Percentiles rank a stretch among this genome's conserved stretches.
Conservation (phyloP, 2,113 vertebrate species). For the Nannospalax galili region DNA sequence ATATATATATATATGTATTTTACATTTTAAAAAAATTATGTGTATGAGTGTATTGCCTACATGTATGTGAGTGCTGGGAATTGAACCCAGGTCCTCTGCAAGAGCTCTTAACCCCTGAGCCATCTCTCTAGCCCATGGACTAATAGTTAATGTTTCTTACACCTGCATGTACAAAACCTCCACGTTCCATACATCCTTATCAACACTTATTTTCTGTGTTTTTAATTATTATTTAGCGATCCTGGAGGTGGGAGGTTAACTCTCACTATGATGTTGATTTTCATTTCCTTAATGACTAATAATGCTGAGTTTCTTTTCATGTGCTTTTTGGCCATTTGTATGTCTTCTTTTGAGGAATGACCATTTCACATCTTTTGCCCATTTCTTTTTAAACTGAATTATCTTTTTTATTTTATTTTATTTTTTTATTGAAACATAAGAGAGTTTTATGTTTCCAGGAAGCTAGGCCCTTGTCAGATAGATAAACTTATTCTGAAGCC, state of each 20-base stretch:
- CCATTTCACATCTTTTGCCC: not conserved
- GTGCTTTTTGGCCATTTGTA: not conserved
- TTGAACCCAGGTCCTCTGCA: too few species aligned
- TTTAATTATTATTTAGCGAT: not conserved
- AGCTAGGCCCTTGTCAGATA: not conserved
- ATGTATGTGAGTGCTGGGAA: too few species aligned
- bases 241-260: not conserved
- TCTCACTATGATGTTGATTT: not conserved
- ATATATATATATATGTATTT: too few species aligned
- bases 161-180: not conserved
- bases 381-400: not conserved
- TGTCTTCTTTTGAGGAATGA: not conserved
- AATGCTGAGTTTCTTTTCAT: not conserved
- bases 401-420: not conserved
- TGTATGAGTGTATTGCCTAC: too few species aligned
- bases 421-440: not conserved
- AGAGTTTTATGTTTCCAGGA: not conserved
- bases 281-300: not conserved
- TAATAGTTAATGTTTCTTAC: too few species aligned
- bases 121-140: too few species aligned
- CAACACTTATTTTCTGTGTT: not conserved
- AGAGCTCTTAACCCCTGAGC: too few species aligned
- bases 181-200: not conserved
- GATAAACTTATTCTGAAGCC: too few species aligned
- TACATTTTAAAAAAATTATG: too few species aligned